Base-by-base conservation (phyloP, 2,797 vertebrate species). In the Gephyroberyx darwinii region DNA sequence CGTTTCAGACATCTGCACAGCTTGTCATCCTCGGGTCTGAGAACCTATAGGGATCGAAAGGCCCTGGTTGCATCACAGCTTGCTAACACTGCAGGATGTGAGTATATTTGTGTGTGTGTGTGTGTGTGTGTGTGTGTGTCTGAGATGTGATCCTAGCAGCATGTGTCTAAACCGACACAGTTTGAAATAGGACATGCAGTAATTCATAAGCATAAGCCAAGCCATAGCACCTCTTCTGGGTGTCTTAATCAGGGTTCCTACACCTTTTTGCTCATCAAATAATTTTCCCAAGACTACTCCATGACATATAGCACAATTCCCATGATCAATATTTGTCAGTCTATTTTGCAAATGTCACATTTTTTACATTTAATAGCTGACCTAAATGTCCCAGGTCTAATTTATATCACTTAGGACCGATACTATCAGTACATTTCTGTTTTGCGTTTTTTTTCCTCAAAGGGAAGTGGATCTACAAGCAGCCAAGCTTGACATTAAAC, bases 21-120 rank as follows among this genome's bases (percentile, higher is more conserved):
- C 69, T 85, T 79, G 75, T 85, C 76, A 67, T 72, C 57, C 64
- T 63, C 81, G 65, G 61, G 70, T 81, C 59, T 63, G 47, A 76
- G 67, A 70, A 56, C 75, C 74, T n/a, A 37, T 26, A 37, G 39
- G 47, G 76, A 78, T 80, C 74, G 72, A 83, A 88, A 81, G 70
- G 85, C 56, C 53, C 33, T 3, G 5, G 43, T 19, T 66, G 72
- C 52, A 69, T 75, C 77, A 63, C 73, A 63, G 74, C 77, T 77
- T 80, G 78, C 50, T 8, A 60, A 56, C 51, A 1, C 48, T 14
- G 57, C 26, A 16, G 51, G 50, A 33, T 63, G 45, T 22, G 31
- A 58, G 61, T 65, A 2, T 75, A 39, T 61, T 53, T 81, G 6
- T 50, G 74, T 65, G 77, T 37, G 57, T 58, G 39, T 65, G 48